Evolutionary conservation across 2,888 invertebrate species (phyloP).

Genomic region (Argyresthia goedartella): DNA sequence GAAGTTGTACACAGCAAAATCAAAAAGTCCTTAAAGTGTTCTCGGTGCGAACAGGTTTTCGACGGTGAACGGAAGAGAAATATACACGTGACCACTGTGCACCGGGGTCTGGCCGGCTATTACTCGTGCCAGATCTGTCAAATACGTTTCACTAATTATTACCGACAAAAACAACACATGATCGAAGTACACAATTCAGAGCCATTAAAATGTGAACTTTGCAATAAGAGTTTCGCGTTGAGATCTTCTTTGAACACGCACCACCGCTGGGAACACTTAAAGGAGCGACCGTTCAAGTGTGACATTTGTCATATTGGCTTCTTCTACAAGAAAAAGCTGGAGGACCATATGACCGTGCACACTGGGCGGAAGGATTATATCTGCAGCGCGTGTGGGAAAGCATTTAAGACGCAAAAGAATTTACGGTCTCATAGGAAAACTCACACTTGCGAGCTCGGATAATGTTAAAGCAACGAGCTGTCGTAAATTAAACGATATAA

Average conservation of each 20-base stretch:
- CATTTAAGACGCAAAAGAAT: conserved; percentile 58
- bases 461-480: no score
- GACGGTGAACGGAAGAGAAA: conserved; percentile 53
- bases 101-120: conserved; percentile 52
- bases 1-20: conserved; percentile 52
- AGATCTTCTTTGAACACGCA: conserved; percentile 52
- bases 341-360: conserved; percentile 59
- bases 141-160: conserved; percentile 56
- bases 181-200: conserved; percentile 53
- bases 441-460: background rate
- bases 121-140: conserved; percentile 60
- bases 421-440: conserved; percentile 54
- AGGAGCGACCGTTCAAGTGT: conserved; percentile 54
- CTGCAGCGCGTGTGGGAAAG: conserved; percentile 73
- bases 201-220: conserved; percentile 52
- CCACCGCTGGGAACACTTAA: conserved; percentile 52
- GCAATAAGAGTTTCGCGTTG: conserved; percentile 55
- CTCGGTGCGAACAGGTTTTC: conserved; percentile 47
- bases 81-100: conserved; percentile 51
- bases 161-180: conserved; percentile 59
- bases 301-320: conserved; percentile 59
- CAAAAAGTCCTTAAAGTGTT: conserved; percentile 28
- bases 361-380: conserved; percentile 67
- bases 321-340: conserved; percentile 54
- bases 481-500: no score